Evolutionary conservation across 2,113 vertebrate genomes (phyloP).

Genomic region (Platysteira castanea): DNA sequence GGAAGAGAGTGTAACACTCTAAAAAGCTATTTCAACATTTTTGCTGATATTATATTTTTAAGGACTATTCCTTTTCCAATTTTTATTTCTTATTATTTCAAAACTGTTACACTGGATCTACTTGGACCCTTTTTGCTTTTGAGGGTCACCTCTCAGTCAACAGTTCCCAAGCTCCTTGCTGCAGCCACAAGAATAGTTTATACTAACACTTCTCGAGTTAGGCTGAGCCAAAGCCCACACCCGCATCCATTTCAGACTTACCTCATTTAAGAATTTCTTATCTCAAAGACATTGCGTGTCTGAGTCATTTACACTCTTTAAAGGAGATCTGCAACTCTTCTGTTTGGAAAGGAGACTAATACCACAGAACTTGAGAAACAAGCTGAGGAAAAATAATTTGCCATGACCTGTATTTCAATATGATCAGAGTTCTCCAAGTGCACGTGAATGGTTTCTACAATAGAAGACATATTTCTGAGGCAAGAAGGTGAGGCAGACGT

Average conservation of each 20-base stretch:
- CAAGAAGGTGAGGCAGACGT: neutral
- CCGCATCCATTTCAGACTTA: neutral
- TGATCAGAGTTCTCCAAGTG: neutral
- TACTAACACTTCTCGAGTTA: rapidly evolving
- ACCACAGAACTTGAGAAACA: neutral
- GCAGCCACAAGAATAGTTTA: neutral
- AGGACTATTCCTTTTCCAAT: neutral
- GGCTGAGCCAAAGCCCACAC: neutral
- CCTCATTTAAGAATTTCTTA: neutral
- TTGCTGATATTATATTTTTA: neutral
- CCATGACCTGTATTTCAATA: neutral
- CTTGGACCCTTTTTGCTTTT: neutral
- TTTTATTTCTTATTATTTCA: neutral
- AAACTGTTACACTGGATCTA: neutral
- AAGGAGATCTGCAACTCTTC: neutral
- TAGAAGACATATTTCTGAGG: neutral
- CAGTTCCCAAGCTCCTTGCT: neutral
- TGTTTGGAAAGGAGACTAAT: neutral
- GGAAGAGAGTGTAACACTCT: neutral
- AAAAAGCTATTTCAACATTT: neutral
- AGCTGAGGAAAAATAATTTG: neutral
- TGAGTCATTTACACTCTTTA: neutral
- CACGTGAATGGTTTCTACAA: neutral
- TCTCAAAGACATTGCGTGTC: neutral
- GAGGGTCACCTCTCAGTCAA: neutral